phyloP scores from a whole-genome alignment of 2,797 vertebrate genomes.

The Hippoglossus hippoglossus region DNA sequence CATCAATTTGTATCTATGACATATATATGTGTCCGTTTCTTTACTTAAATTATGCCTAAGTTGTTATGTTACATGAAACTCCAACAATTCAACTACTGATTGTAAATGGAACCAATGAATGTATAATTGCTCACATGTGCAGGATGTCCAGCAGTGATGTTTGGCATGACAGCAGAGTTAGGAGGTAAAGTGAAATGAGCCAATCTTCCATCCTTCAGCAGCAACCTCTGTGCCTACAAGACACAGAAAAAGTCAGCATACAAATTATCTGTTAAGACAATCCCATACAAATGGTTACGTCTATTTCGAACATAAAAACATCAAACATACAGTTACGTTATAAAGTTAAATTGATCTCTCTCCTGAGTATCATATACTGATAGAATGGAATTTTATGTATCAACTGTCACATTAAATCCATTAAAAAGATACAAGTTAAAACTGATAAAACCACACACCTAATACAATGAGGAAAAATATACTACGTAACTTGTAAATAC shows the following conservation, averaged over 20 bases:
- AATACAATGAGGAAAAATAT: too few relatives aligned
- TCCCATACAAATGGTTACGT: too few relatives aligned
- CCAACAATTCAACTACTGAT: neutral
- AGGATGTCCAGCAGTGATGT: constrained; percentile 88
- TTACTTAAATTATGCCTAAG: neutral
- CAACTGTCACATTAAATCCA: too few relatives aligned
- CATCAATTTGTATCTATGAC: neutral
- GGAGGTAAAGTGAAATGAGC: constrained; percentile 79
- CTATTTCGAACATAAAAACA: neutral
- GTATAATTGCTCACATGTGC: constrained; percentile 70
- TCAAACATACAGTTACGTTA: too few relatives aligned
- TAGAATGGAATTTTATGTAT: too few relatives aligned
- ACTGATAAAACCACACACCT: too few relatives aligned
- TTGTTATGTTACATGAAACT: neutral
- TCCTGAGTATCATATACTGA: too few relatives aligned
- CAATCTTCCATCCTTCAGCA: constrained; percentile 82
- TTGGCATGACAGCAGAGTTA: constrained; percentile 81
- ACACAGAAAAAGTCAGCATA: constrained; percentile 14
- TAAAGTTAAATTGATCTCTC: too few relatives aligned
- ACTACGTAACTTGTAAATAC: too few relatives aligned
- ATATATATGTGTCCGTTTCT: neutral
- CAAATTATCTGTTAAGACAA: neutral
- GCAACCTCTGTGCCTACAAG: constrained; percentile 57
- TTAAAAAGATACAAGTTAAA: too few relatives aligned
- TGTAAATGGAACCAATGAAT: neutral